phyloP scores from a whole-genome alignment of 2,888 invertebrate genomes.

The Drosophila neutralis region DNA sequence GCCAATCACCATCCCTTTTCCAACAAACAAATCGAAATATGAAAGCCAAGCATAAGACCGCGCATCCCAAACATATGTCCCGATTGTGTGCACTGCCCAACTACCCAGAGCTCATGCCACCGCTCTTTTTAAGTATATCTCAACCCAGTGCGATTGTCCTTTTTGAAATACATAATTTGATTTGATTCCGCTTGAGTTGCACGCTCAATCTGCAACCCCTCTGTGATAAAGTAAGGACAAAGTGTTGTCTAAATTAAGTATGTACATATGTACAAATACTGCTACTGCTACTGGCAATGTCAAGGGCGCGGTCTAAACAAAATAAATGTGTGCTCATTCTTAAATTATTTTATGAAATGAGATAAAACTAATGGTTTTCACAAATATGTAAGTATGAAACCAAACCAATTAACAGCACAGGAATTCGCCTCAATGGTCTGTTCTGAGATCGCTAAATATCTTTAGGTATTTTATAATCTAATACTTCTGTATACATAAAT shows the following conservation, averaged over 20 bases:
- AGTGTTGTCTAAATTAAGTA: conserved; percentile 3
- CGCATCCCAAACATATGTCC: conserved; percentile 75
- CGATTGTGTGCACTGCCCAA: conserved; percentile 74
- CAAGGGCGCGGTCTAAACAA: conserved; percentile 1
- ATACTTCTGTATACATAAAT: conserved; percentile 5
- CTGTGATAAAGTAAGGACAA: not conserved
- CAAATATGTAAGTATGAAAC: not conserved
- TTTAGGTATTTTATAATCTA: conserved; percentile 27
- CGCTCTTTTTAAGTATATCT: conserved; percentile 13
- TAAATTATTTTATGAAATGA: not conserved
- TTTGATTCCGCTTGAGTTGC: conserved; percentile 72
- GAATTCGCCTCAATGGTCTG: not conserved
- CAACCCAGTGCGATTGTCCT: conserved; percentile 45
- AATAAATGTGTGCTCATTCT: not conserved
- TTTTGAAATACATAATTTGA: conserved; percentile 64
- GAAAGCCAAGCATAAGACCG: conserved; percentile 37
- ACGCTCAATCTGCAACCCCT: conserved; percentile 38
- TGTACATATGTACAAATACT: conserved; percentile 6
- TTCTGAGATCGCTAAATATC: conserved; percentile 9
- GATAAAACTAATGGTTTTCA: not conserved
- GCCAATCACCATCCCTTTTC: conserved; percentile 30
- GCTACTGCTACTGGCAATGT: not conserved
- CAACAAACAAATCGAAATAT: conserved; percentile 37
- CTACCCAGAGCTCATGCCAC: conserved; percentile 26
- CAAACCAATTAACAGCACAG: not conserved